Conservation (phyloP, 2,113 vertebrate species). For the Phyllostomus hastatus region DNA sequence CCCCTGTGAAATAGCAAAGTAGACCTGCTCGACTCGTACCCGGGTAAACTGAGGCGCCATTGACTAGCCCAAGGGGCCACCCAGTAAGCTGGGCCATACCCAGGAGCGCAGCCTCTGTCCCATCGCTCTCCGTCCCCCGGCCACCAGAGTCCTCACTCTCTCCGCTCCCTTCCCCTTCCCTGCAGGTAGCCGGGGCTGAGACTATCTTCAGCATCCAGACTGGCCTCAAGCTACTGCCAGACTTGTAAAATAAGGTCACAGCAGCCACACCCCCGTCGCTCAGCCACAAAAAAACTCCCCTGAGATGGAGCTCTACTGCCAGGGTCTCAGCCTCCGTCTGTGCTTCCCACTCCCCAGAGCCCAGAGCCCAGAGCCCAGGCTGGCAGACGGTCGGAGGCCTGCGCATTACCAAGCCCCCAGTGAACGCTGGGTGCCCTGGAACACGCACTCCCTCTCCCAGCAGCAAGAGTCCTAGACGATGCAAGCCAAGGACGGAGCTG, state of each 20-base stretch:
- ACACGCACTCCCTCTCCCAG: background rate
- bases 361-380: background rate
- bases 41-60: constrained; percentile 71
- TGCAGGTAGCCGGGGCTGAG: background rate
- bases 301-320: background rate
- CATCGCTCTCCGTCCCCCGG: background rate
- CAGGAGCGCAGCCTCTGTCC: background rate
- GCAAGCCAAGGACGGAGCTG: background rate
- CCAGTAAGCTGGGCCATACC: constrained; percentile 43
- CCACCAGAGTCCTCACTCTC: background rate
- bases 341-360: background rate
- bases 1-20: constrained; percentile 50
- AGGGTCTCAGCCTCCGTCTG: background rate
- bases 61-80: constrained; percentile 55
- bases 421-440: background rate
- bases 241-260: background rate
- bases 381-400: background rate
- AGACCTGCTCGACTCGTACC: constrained; percentile 42
- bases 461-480: background rate
- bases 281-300: background rate
- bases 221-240: background rate
- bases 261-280: background rate
- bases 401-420: background rate
- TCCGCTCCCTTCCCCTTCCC: background rate
- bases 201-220: background rate